Conservation (phyloP, 2,113 vertebrate genomes). For the Puffinus mauretanicus region DNA sequence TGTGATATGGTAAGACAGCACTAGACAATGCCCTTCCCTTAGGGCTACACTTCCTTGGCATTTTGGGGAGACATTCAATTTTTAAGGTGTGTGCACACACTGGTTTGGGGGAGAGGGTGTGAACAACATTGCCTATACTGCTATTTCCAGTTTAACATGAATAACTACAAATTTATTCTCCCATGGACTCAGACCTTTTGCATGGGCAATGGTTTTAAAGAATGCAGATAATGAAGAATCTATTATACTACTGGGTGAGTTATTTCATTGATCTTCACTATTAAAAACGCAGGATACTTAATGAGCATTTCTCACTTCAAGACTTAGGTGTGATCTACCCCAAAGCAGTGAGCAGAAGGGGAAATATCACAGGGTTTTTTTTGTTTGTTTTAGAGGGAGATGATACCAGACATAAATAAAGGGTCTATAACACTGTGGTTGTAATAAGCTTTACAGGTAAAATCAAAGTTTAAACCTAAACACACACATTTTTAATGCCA, state of each 20-base stretch:
- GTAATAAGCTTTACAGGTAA: background rate
- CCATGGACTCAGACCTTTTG: accelerated
- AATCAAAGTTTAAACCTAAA: background rate
- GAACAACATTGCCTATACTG: background rate
- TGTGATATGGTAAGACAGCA: background rate
- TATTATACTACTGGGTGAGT: background rate
- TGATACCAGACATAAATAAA: background rate
- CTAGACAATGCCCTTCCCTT: background rate
- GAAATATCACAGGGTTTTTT: accelerated
- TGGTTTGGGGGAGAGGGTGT: accelerated
- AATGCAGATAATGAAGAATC: background rate
- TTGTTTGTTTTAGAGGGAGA: background rate
- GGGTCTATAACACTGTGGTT: background rate
- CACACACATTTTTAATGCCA: background rate
- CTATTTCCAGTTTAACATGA: background rate
- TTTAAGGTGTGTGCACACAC: background rate
- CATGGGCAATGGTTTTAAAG: background rate
- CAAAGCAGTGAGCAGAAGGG: background rate
- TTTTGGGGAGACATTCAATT: background rate
- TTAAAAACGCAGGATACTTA: background rate
- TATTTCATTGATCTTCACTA: background rate
- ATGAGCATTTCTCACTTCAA: background rate
- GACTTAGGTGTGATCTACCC: background rate
- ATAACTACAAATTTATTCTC: background rate
- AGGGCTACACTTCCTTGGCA: background rate